phyloP scores from a whole-genome alignment of 2,797 vertebrate species.

The Cuculus canorus region DNA sequence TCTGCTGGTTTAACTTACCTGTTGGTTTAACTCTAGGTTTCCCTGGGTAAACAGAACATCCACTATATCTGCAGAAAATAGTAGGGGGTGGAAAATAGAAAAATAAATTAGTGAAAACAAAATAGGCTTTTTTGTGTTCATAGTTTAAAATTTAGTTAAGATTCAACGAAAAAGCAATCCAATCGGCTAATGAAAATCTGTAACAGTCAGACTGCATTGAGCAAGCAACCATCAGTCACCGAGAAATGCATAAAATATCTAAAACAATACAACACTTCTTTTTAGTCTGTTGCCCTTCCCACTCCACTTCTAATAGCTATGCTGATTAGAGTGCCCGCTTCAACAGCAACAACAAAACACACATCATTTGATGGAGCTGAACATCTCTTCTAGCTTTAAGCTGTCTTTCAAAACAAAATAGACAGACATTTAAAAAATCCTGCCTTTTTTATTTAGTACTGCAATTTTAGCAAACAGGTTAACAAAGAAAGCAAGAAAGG shows the following conservation, averaged over 20 bases:
- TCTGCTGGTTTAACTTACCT: slow-evolving; percentile 79
- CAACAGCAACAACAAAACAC: neutral
- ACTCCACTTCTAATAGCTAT: neutral
- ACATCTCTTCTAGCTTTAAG: neutral
- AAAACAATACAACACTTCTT: neutral
- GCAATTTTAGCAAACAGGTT: neutral
- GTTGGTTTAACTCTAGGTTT: slow-evolving; percentile 94
- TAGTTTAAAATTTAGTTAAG: neutral
- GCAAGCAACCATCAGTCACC: neutral
- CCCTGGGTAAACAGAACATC: slow-evolving; percentile 89
- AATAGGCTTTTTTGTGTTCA: neutral
- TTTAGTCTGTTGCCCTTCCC: neutral
- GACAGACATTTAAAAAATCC: neutral
- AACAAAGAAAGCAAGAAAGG: neutral
- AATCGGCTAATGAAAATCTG: neutral
- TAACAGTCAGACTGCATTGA: neutral
- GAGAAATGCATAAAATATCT: neutral
- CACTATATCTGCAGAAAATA: slow-evolving; percentile 87
- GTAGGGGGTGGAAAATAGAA: neutral
- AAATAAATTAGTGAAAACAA: neutral
- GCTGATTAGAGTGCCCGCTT: neutral
- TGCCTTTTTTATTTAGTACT: neutral
- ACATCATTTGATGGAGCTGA: neutral
- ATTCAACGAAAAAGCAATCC: neutral
- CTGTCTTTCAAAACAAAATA: neutral